A percentile compares a stretch with the other conserved stretches of the same genome.
These are phyloP conservation scores for Malurus leucopterus DNA, from an alignment of 2,797 vertebrate species.

Conservation along the genomic window DNA sequence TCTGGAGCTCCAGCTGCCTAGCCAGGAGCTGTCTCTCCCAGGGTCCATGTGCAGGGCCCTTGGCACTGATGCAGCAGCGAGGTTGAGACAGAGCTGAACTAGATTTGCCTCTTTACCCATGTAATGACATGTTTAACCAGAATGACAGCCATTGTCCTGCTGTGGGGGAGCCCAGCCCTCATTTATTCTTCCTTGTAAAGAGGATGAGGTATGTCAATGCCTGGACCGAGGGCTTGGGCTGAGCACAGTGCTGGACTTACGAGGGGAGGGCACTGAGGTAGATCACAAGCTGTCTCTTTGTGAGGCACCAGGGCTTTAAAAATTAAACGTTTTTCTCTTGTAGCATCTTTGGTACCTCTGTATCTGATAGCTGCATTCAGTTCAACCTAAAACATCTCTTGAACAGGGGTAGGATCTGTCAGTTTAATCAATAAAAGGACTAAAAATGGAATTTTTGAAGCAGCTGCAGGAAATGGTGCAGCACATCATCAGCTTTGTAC, in stretches of 20 bases:
- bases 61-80: neutral
- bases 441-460: neutral
- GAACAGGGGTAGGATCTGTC: neutral
- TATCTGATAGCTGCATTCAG: neutral
- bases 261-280: neutral
- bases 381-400: neutral
- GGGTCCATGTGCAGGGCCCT: neutral
- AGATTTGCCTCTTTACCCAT: neutral
- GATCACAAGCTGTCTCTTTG: neutral
- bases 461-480: neutral
- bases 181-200: neutral
- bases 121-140: neutral
- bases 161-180: neutral
- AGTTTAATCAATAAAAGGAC: constrained; percentile 16
- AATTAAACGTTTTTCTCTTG: neutral
- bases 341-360: neutral
- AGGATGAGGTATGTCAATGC: neutral
- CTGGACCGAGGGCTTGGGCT: fast-evolving
- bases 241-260: neutral
- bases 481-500: neutral
- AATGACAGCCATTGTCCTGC: neutral
- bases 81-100: neutral
- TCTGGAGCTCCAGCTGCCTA: neutral
- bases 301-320: neutral
- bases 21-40: neutral